Evolutionary conservation across 2,113 vertebrate genomes (phyloP), one percentile per base, ranked within the genome.

Genomic region (Xenopus borealis): DNA sequence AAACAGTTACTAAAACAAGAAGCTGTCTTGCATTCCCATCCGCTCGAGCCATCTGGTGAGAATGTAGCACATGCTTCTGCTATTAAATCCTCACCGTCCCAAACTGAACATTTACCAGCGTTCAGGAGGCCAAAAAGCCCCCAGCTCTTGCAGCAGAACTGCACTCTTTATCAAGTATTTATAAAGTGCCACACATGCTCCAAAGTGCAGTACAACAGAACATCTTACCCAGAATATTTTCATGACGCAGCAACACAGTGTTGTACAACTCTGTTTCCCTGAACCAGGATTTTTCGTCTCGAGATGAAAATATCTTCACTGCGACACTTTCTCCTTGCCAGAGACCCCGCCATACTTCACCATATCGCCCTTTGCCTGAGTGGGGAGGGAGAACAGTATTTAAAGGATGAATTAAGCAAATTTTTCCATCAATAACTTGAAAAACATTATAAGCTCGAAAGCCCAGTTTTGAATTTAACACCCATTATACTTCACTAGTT

Each of bases 281-380:
- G 90, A 98, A 98, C 97, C 97, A 99, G n/a, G 97, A 99, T 82
- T 98, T 98, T 80, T 99, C 97, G 63, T 99, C 97, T 78, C 97
- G 87, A 40, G 97, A 99, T 67, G 97, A 99, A 83, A 99, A 99
- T 83, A 99, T 98, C 87, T 99, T 99, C 62, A 99, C 97, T 1
- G 97, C 97, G 0, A 99, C 94, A 0, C 91, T 98, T 86, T 98
- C 97, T 46, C 97, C 97, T 86, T 99, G 97, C 97, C 96, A 98
- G 72, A 96, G 96, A 46, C 97, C 97, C 72, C 96, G 89, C 97
- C 97, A 98, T 18, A 99, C 97, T 72, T 99, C 97, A 64, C 97
- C 97, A 0, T 97, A 99, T 10, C 97, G 94, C 20, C 97, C 97
- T 79, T 98, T 99, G 78, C 97, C 97, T 99, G 13, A 16, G 33